Base-by-base conservation (phyloP, 2,888 invertebrate genomes). In the Hypena proboscidalis region DNA sequence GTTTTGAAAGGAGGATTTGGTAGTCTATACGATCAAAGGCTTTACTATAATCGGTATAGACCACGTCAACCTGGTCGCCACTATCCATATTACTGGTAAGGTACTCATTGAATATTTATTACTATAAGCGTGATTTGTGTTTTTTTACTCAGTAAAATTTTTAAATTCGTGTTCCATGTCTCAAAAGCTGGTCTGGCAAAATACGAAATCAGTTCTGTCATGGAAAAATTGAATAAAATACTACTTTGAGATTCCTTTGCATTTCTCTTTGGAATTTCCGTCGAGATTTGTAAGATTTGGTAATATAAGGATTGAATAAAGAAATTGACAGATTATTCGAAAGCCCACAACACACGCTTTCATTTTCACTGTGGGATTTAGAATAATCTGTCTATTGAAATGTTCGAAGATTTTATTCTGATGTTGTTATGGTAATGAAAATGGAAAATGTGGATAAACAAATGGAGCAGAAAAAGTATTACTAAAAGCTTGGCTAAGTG, bases 181-280 rank as follows among this genome's bases (percentile, higher is more conserved):
- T n/a, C n/a, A n/a, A n/a, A 25, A 9, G 23, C 22, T 44, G 51
- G 51, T 55, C 39, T 44, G 60, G 55, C 63, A 58, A 47, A 63
- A 55, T 39, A 32, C 22, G 10, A 63, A 56, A 63, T 51, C 45
- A 44, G 38, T 38, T 47, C 47, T 43, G 37, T 36, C 8, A 11
- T 22, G 38, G 39, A 41, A 42, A 52, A 37, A 49, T 56, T 59
- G 26, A 56, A 46, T 40, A 59, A 47, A 29, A 41, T 43, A 33
- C 13, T 25, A 29, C 21, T 14, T 3, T 41, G 6, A 22, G 8
- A 41, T 33, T 43, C 49, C 9, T 25, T 30, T 9, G 2, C 23
- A 37, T 33, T 26, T 27, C 21, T 3, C 17, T 14, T 11, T 9
- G 26, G 21, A 38, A 31, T 39, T 35, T 39, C 41, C 29, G 22